Conservation (phyloP, 2,888 invertebrate species). For the Thumatha senex region DNA sequence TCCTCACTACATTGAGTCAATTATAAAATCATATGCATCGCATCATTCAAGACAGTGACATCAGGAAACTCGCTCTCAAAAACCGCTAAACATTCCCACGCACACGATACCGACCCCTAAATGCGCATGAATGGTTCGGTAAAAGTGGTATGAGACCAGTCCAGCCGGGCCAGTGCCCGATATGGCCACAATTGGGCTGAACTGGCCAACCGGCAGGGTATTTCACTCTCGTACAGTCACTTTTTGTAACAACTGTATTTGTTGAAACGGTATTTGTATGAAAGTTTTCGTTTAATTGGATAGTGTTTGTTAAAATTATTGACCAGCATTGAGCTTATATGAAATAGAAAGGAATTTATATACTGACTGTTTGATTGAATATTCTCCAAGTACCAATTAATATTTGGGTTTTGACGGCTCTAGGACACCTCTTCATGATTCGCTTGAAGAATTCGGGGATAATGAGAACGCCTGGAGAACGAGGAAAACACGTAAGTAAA, state of each 20-base stretch:
- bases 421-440: too few relatives aligned
- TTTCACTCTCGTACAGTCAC: constrained; percentile 51
- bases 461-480: too few relatives aligned
- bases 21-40: too few relatives aligned
- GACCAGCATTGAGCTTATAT: too few relatives aligned
- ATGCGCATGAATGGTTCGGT: constrained; percentile 16
- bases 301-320: neutral
- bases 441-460: too few relatives aligned
- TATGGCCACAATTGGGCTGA: constrained; percentile 38
- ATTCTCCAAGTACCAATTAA: neutral
- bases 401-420: neutral
- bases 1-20: too few relatives aligned
- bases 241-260: constrained; percentile 32
- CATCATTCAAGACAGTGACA: neutral
- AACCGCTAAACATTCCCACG: neutral
- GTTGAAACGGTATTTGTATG: constrained; percentile 10
- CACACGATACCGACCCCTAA: constrained; percentile 4
- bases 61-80: neutral
- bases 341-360: too few relatives aligned
- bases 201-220: constrained; percentile 33
- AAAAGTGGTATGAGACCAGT: constrained; percentile 44
- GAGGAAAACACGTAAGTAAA: too few relatives aligned
- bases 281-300: constrained; percentile 23
- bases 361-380: neutral
- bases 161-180: constrained; percentile 41